These are phyloP conservation scores for Tricholauxania praeusta DNA, from an alignment of 2,888 invertebrate species.

Conservation along the genomic window DNA sequence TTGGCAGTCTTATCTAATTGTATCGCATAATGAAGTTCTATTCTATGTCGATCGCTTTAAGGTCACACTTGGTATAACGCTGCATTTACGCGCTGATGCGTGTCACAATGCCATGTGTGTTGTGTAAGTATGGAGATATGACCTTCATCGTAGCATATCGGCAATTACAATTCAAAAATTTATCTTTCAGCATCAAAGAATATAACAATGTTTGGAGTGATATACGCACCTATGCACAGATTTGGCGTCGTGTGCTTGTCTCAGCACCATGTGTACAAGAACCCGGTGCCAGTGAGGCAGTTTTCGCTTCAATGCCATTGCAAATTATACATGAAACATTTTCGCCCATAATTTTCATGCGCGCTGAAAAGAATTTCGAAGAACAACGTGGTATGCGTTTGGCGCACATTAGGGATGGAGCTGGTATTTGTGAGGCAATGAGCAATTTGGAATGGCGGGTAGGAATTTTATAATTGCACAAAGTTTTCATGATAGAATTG, in stretches of 20 bases:
- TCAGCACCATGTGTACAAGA: constrained; percentile 79
- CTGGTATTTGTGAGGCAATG: constrained; percentile 89
- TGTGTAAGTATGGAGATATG: constrained; percentile 69
- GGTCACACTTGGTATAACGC: constrained; percentile 71
- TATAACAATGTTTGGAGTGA: constrained; percentile 80
- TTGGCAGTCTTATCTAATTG: constrained; percentile 78
- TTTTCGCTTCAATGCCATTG: constrained; percentile 72
- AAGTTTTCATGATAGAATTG: no score
- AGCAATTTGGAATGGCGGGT: constrained; percentile 78
- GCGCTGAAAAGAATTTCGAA: constrained; percentile 86
- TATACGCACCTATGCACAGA: constrained; percentile 74
- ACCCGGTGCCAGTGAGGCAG: constrained; percentile 77
- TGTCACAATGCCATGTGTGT: constrained; percentile 74
- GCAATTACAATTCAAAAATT: background rate
- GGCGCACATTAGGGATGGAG: constrained; percentile 89
- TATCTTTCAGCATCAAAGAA: constrained; percentile 72
- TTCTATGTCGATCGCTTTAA: constrained; percentile 80
- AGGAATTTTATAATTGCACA: constrained; percentile 51
- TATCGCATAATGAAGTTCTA: constrained; percentile 75
- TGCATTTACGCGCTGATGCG: constrained; percentile 70
- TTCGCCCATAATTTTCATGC: constrained; percentile 87
- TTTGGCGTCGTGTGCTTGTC: constrained; percentile 76
- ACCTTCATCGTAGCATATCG: background rate
- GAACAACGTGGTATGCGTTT: constrained; percentile 86
- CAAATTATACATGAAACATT: constrained; percentile 73